phyloP scores from a whole-genome alignment of 2,113 vertebrate species.

The Psittacara wagleri region DNA sequence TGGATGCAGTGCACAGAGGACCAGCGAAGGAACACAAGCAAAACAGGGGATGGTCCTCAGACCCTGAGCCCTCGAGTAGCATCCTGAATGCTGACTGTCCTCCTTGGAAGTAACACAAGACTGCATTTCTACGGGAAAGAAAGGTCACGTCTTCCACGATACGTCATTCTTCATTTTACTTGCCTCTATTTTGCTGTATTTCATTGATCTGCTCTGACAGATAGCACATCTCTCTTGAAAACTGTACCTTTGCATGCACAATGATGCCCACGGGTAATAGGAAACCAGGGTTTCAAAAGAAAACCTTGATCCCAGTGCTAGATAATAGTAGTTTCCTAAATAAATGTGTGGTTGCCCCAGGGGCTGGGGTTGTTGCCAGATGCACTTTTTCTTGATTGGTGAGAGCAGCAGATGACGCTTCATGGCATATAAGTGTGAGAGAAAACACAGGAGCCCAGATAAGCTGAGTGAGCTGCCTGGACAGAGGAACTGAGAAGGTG shows the following conservation, averaged over 20 bases:
- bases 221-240: neutral
- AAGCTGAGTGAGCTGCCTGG: slow-evolving; percentile 47
- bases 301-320: slow-evolving; percentile 64
- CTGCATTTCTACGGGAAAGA: neutral
- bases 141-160: neutral
- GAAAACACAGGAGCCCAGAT: slow-evolving; percentile 59
- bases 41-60: neutral
- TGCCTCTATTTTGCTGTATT: neutral
- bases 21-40: neutral
- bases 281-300: slow-evolving; percentile 72
- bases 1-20: neutral
- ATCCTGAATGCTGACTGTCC: neutral
- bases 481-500: slow-evolving; percentile 37
- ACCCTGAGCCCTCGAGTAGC: neutral
- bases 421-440: slow-evolving; percentile 72
- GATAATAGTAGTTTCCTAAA: slow-evolving; percentile 71
- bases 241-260: slow-evolving; percentile 32
- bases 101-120: neutral
- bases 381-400: slow-evolving; percentile 74
- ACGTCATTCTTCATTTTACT: neutral
- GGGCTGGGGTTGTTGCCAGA: slow-evolving; percentile 69
- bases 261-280: slow-evolving; percentile 74
- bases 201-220: neutral
- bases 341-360: slow-evolving; percentile 58
- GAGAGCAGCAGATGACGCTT: slow-evolving; percentile 76